Percentiles rank a stretch among this genome's conserved stretches.
phyloP scores from a whole-genome alignment of 2,797 vertebrate species.

The Galago senegalensis region DNA sequence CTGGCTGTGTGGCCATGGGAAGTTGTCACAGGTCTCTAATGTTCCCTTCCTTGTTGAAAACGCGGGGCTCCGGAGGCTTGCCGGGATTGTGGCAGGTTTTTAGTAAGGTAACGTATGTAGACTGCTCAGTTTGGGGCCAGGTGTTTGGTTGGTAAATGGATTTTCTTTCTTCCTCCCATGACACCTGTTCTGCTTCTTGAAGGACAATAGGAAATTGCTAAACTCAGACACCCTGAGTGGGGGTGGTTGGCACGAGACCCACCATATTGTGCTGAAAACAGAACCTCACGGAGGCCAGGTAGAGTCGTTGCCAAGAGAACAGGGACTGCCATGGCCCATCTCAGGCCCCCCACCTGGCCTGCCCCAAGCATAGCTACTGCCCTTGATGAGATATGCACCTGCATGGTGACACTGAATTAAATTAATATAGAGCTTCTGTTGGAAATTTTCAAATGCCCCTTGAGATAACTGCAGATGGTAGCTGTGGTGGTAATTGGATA shows the following conservation, averaged over 20 bases:
- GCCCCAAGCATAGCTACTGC: background rate
- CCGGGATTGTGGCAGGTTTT: too few relatives aligned
- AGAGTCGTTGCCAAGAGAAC: background rate
- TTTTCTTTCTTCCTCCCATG: background rate
- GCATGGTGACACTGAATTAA: background rate
- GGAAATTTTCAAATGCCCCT: background rate
- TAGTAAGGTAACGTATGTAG: too few relatives aligned
- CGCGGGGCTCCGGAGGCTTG: background rate
- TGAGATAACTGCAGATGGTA: background rate
- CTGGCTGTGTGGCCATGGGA: background rate
- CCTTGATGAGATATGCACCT: background rate
- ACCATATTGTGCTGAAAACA: background rate
- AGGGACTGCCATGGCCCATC: background rate
- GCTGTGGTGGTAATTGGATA: too few relatives aligned
- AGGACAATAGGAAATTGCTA: background rate
- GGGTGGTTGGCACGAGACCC: background rate
- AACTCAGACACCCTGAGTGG: background rate
- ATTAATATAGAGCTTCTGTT: background rate
- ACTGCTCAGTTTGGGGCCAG: background rate
- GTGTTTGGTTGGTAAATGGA: background rate
- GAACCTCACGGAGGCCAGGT: background rate
- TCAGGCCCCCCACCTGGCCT: background rate
- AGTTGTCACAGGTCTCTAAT: background rate
- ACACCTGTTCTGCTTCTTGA: background rate
- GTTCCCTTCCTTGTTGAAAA: background rate